Evolutionary conservation across 1,140 invertebrate species (phyloP), one percentile per base, ranked within the genome.

Genomic region (Drosophila arawakana): DNA sequence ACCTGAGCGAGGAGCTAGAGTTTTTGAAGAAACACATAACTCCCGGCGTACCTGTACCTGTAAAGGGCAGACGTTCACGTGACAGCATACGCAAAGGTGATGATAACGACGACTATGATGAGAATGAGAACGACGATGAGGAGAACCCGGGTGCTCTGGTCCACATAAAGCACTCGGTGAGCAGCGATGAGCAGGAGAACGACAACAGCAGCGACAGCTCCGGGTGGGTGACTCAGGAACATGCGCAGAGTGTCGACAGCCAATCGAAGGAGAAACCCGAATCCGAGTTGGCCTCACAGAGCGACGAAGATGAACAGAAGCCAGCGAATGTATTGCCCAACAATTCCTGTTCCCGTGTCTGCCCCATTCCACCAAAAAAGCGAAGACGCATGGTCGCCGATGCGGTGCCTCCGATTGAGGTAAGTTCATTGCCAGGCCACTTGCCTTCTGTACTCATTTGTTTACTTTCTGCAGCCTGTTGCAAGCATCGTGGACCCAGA

Each of bases 21-120:
- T 91, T 91, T 43, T 61, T 91, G 1, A 61, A 73, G 6, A 65
- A 60, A 3, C 81, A 91, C 58, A 86, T 91, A 8, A 86, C 86
- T 7, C 90, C 86, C 5, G 90, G 86, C 15, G 73, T 85, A 15
- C 90, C 90, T 9, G 50, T 88, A 41, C 80, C 78, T 4, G 43
- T 73, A 1, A 71, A 57, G 11, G 55, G 79, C 6, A 52, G 80
- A 5, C 80, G 82, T 6, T 70, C 76, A 67, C 58, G 72, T 49
- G 47, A 71, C 76, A 69, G 62, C 65, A 57, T 60, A 47, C 63
- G 81, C 13, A 2, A 39, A 11, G 35, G 30, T 11, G 59, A 69
- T 30, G 69, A 70, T 34, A 52, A 60, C 30, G 67, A 62, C n/a
- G 62, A 75, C 3, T 43, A 79, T 7, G 70, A 73, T 6, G 60